Percentiles rank a stretch among this genome's conserved stretches.
Conservation (phyloP, 2,113 vertebrate species). For the Podarcis raffonei region DNA sequence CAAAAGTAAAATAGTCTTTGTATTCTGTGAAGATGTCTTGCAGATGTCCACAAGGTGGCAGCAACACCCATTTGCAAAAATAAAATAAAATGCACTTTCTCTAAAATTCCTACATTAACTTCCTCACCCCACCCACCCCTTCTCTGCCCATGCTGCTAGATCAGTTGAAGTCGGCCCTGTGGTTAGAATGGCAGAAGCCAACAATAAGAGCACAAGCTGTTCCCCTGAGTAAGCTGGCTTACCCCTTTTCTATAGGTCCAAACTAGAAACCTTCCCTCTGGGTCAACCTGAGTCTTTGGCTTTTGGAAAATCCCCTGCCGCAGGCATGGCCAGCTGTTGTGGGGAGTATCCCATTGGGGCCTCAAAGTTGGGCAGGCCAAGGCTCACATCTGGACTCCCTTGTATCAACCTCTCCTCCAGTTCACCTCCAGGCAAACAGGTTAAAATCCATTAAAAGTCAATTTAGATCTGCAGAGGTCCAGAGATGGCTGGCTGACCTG, state of each 20-base stretch:
- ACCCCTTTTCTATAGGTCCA: background rate
- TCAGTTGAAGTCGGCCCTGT: background rate
- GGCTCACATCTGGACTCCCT: too few species aligned
- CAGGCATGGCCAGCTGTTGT: too few species aligned
- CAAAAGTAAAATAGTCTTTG: background rate
- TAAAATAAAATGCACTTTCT: background rate
- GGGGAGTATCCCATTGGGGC: too few species aligned
- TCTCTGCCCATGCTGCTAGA: background rate
- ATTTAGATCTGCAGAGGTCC: too few species aligned
- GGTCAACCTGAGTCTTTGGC: too few species aligned
- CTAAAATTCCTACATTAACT: background rate
- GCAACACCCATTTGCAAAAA: slow-evolving; percentile 21
- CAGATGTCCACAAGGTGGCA: slow-evolving; percentile 72
- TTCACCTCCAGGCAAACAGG: too few species aligned
- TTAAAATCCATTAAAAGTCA: too few species aligned
- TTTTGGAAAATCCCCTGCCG: too few species aligned
- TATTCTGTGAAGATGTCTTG: background rate
- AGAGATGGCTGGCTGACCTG: too few species aligned
- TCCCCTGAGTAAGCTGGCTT: too few species aligned
- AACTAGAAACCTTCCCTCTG: background rate
- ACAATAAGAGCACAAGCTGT: background rate
- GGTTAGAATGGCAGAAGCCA: background rate
- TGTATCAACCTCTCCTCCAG: too few species aligned
- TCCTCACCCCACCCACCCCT: background rate
- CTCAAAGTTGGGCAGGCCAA: too few species aligned